Evolutionary conservation across 1,140 invertebrate genomes (phyloP), one percentile per base, ranked within the genome.

Genomic region (Fopius arisanus): DNA sequence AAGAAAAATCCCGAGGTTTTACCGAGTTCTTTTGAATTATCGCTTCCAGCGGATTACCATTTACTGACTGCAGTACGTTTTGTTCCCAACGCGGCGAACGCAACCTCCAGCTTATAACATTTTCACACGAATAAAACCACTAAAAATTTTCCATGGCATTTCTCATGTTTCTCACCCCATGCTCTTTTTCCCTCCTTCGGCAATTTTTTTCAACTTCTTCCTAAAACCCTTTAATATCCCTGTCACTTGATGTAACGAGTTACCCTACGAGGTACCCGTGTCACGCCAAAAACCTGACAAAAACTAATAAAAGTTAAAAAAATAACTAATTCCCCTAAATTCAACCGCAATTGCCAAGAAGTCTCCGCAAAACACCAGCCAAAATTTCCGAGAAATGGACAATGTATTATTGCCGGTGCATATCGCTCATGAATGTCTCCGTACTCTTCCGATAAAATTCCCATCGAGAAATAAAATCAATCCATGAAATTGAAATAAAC

Each of bases 101-200:
- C 3, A 48, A 16, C 43, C 9, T 12, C 33, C 33, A 12, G 33
- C 33, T 37, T 37, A 37, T 12, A 1, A 7, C 43, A 48, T 19
- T 48, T 48, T 48, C 43, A 19, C 43, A 7, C 16, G 43, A 48
- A 48, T 48, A 48, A 48, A 48, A 48, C 14, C 43, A 3, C 43
- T 7, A 19, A 48, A 62, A 76, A 76, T 80, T 79, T 75, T 70
- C 71, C 72, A 67, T 67, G 43, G 62, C 10, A 48, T 19, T 48
- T n/a, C 10, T 14, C 23, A 59, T n/a, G 16, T 66, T 48, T 59
- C 16, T 48, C 59, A 71, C 72, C 72, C 63, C 48, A 37, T 66
- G 72, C 67, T 63, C 66, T 65, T 74, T 76, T 71, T n/a, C 19
- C 59, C 28, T 59, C 26, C n/a, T 33, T 40, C 41, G 23, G 54